Conservation (phyloP, 2,113 vertebrate species). For the Equus przewalskii region DNA sequence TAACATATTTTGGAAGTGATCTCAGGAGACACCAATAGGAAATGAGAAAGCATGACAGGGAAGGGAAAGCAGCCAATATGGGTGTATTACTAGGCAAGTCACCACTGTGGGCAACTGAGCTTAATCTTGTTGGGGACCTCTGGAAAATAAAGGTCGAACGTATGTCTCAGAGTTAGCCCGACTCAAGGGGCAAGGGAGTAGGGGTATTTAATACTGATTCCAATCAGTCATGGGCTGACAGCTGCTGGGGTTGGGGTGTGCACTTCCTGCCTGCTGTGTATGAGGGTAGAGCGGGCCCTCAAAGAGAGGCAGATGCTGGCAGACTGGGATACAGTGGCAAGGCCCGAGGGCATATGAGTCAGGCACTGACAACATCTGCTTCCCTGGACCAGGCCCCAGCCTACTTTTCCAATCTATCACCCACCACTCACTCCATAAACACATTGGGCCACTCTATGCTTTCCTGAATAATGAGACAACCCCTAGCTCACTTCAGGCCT, state of each 20-base stretch:
- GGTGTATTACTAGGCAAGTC: neutral
- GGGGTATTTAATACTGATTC: neutral
- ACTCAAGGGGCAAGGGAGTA: neutral
- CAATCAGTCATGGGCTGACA: neutral
- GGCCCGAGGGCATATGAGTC: neutral
- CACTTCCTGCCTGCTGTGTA: neutral
- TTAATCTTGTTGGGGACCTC: neutral
- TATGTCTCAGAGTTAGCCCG: neutral
- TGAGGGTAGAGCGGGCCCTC: neutral
- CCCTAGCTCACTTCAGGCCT: neutral
- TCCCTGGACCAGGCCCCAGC: neutral
- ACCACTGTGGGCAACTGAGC: no score
- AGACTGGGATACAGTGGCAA: neutral
- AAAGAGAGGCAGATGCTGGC: neutral
- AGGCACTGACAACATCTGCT: neutral
- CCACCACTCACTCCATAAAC: neutral
- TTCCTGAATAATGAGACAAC: neutral
- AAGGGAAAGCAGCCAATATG: neutral
- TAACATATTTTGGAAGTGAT: neutral
- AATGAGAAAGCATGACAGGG: neutral
- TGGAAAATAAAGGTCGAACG: neutral
- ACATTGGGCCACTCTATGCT: neutral
- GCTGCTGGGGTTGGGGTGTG: neutral
- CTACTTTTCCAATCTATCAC: neutral
- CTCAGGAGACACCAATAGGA: neutral